phyloP scores from a whole-genome alignment of 2,888 invertebrate species.

The Scelioninae gen. 1 region DNA sequence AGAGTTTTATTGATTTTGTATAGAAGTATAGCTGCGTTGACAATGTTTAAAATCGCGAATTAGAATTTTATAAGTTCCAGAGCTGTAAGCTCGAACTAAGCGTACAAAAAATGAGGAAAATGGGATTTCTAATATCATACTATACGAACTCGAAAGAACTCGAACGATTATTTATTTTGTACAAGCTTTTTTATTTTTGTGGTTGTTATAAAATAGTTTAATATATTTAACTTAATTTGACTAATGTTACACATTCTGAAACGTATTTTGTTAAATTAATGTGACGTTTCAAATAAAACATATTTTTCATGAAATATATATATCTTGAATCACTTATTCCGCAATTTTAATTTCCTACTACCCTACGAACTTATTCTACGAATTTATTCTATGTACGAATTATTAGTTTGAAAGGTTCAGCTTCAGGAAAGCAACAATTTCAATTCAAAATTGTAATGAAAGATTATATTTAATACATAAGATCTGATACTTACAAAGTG shows the following conservation, averaged over 20 bases:
- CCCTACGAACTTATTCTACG: background rate
- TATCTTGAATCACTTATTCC: background rate
- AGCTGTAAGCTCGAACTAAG: too few relatives aligned
- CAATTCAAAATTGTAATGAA: too few relatives aligned
- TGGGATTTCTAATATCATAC: background rate
- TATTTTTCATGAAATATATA: slow-evolving; percentile 14
- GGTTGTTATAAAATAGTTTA: slow-evolving; percentile 37
- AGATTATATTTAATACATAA: too few relatives aligned
- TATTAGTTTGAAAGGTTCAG: too few relatives aligned
- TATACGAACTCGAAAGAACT: background rate
- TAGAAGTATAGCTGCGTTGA: too few relatives aligned
- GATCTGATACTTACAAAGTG: too few relatives aligned
- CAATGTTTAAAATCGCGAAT: too few relatives aligned
- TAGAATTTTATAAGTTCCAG: too few relatives aligned
- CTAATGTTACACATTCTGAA: slow-evolving; percentile 22
- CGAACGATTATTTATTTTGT: slow-evolving; percentile 25
- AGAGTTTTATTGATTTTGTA: too few relatives aligned
- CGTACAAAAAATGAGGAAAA: background rate
- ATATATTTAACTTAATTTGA: slow-evolving; percentile 21
- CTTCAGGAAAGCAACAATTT: too few relatives aligned
- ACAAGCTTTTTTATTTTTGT: slow-evolving; percentile 18
- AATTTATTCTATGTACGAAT: background rate
- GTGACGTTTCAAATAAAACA: slow-evolving; percentile 2
- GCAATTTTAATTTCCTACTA: background rate
- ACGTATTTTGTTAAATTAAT: slow-evolving; percentile 9